Conservation (phyloP, 2,888 invertebrate species). For the Yponomeuta evonymella region DNA sequence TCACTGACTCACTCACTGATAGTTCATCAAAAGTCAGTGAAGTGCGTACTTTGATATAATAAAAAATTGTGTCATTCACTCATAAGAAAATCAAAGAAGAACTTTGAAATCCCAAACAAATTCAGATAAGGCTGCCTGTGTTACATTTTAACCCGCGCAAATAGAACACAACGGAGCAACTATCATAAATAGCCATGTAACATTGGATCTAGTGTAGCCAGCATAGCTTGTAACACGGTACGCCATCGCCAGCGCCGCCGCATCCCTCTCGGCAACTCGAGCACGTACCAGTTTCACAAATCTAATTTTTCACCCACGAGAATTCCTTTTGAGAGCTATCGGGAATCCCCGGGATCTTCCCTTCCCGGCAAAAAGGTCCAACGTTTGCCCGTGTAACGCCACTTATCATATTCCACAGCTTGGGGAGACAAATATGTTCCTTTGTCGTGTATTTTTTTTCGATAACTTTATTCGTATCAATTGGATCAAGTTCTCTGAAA, state of each 20-base stretch:
- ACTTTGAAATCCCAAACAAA: too few species aligned
- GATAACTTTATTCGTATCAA: not conserved
- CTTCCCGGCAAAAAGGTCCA: not conserved
- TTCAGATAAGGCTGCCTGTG: too few species aligned
- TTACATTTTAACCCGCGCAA: too few species aligned
- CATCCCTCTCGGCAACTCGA: conserved; percentile 22
- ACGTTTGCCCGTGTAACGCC: not conserved
- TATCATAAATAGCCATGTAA: too few species aligned
- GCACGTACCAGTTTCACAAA: conserved; percentile 67
- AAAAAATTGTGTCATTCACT: too few species aligned
- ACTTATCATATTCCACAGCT: not conserved
- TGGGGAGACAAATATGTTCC: not conserved
- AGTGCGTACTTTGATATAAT: too few species aligned
- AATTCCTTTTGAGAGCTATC: conserved; percentile 64
- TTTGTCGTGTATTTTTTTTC: not conserved
- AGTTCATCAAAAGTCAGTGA: too few species aligned
- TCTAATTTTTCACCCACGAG: conserved; percentile 59
- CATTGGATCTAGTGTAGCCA: not conserved
- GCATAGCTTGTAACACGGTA: conserved; percentile 2
- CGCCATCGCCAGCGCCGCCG: not conserved
- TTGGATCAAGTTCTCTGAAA: not conserved
- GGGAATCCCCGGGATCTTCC: conserved; percentile 24
- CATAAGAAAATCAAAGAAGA: too few species aligned
- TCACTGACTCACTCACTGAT: too few species aligned
- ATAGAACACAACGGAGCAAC: too few species aligned